Evolutionary conservation across 1,140 invertebrate genomes (phyloP), one percentile per base, ranked within the genome.

Genomic region (Chelonus insularis): DNA sequence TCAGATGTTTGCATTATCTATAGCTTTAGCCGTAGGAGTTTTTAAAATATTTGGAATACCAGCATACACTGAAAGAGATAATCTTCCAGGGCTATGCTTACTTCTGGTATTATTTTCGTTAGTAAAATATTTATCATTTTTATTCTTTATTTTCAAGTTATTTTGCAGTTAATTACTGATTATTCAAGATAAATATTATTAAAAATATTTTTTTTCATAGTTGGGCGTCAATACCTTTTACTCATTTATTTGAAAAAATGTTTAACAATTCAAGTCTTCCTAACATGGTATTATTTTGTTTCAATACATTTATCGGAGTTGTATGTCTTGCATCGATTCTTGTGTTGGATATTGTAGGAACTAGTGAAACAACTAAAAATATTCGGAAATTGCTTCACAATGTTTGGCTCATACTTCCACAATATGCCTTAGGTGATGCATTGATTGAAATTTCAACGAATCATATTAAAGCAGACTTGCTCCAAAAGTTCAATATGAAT

Each of bases 281-380:
- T 11, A 88, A 87, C 72, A 88, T 88, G 76, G 78, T 86, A 0
- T 82, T 88, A 7, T 88, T 88, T 71, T 88, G 86, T 63, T 72
- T 82, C 4, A 88, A 88, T 72, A 80, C 86, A 4, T 87, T 88
- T 62, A 76, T 87, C 21, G 86, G 86, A 0, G 72, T 87, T 14
- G 65, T 76, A 1, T 84, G 85, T n/a, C 74, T 87, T 57, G 81
- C 86, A 4, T 77, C 85, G 4, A 82, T 88, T 7, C 74, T 88
- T 4, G 82, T 88, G 1, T 75, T 89, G 29, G 87, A 88, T 63
- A 83, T 89, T 23, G 81, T 88, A 4, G 86, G 86, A 1, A 85
- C 85, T 32, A 84, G 83, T 0, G 71, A 86, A 79, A 68, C 74
- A 0, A 84, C 84, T 18, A 84, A 85, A 64, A 70, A 82, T 41